Base-by-base conservation (phyloP, 2,888 invertebrate genomes). In the Plebejus melissa region DNA sequence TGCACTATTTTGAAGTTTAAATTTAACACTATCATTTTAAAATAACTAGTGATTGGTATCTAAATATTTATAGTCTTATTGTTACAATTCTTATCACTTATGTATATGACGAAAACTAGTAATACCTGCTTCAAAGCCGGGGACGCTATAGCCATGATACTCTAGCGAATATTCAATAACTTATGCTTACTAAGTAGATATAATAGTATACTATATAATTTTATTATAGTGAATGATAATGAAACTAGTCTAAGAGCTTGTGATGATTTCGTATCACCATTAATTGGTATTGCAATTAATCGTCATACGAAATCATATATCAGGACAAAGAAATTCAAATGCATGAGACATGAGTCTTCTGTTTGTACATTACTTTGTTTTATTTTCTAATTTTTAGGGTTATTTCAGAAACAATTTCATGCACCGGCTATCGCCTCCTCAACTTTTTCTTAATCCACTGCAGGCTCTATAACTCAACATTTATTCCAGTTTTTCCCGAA, bases 91-190 rank as follows among this genome's bases (percentile, higher is more conserved):
- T 36, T 65, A 65, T 65, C 32, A 65, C 65, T 32, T 16, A 28
- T 0, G 1, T 58, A 60, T 65, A 36, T 22, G 65, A 65, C 32
- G 32, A 65, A 65, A 65, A 65, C 65, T 65, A 32, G 65, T 16
- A 65, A 32, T 65, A 65, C 65, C 65, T 65, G 65, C 65, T 65
- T 65, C 0, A 65, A 36, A 13, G 36, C 65, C 16, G 65, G 65
- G 2, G 65, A 65, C 4, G 32, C 28, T 65, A 65, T 65, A 13
- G 65, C 65, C 65, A 65, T 65, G 65, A 2, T 36, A 36, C 32
- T 65, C 65, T 5, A 36, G 32, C 65, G 65, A 65, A 65, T 65
- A 65, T 65, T 65, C 65, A 36, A 65, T 65, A 65, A 65, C 36
- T 65, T 65, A 32, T 36, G 65, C 65, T 65, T 5, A 65, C 32